Conservation (phyloP, 1,140 invertebrate species). For the Cydia pomonella region DNA sequence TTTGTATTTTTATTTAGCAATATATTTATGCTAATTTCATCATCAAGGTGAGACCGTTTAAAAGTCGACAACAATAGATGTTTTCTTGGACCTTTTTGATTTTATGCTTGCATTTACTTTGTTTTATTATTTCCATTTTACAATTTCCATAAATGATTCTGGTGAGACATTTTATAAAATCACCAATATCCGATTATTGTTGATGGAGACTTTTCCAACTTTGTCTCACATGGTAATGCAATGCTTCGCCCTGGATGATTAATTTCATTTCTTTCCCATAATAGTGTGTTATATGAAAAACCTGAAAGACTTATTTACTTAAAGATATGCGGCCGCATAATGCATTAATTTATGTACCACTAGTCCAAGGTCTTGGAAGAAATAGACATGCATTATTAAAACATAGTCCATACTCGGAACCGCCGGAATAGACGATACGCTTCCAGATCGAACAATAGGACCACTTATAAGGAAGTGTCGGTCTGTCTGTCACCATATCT, state of each 20-base stretch:
- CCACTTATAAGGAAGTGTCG: constrained; percentile 25
- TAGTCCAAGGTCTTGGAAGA: constrained; percentile 21
- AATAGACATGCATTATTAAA: constrained; percentile 12
- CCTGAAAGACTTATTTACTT: not conserved
- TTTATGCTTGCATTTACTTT: too few relatives aligned
- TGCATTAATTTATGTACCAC: not conserved
- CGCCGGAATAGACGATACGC: not conserved
- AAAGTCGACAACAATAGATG: not conserved
- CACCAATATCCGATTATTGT: too few relatives aligned
- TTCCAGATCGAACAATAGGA: constrained; percentile 10
- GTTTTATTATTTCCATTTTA: too few relatives aligned
- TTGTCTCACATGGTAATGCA: too few relatives aligned
- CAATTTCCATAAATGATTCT: too few relatives aligned
- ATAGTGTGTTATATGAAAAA: too few relatives aligned
- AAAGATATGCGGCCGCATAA: not conserved
- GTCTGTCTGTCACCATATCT: constrained; percentile 20
- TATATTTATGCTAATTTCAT: constrained; percentile 1
- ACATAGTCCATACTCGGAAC: not conserved
- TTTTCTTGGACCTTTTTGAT: too few relatives aligned
- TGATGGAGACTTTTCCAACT: too few relatives aligned
- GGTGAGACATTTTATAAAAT: too few relatives aligned
- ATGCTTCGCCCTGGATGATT: too few relatives aligned
- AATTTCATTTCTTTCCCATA: too few relatives aligned
- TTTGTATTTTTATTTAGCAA: not conserved
- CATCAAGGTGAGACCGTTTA: not conserved